Conservation (phyloP, 30 jellyfish, hydroid and myxozoan species). For the Phacellophora camtschatica region DNA sequence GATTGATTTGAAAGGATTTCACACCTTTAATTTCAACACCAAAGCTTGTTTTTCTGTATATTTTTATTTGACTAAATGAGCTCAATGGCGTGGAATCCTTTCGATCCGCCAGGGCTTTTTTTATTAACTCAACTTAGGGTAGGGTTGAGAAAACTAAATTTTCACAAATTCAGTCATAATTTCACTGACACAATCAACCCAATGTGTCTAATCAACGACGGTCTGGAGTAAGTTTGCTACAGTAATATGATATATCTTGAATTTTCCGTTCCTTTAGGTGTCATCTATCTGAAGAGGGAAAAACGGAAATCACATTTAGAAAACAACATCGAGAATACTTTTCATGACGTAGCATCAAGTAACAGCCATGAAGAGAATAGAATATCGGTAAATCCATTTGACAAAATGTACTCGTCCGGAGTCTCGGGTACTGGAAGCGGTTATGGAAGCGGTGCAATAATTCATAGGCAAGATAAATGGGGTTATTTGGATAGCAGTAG, state of each 20-base stretch:
- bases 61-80: too few species aligned
- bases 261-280: background rate
- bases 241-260: background rate
- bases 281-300: slow-evolving; percentile 19
- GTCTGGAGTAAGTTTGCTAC: too few species aligned
- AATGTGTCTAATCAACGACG: too few species aligned
- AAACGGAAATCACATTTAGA: slow-evolving; percentile 10
- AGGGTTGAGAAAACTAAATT: too few species aligned
- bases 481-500: slow-evolving; percentile 1
- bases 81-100: too few species aligned
- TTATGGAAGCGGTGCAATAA: background rate
- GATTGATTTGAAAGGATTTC: too few species aligned
- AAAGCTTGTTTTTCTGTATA: too few species aligned
- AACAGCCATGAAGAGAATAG: background rate
- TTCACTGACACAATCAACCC: too few species aligned
- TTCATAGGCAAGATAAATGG: background rate
- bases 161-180: too few species aligned
- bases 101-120: too few species aligned
- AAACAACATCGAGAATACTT: background rate
- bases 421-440: slow-evolving; percentile 32
- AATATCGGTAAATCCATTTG: background rate
- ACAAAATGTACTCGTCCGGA: slow-evolving; percentile 10
- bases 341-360: background rate
- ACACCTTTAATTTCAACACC: too few species aligned
- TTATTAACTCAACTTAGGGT: too few species aligned